These are phyloP conservation scores for Didymodactylos carnosus DNA, from an alignment of 2,888 invertebrate genomes.

Conservation along the genomic window DNA sequence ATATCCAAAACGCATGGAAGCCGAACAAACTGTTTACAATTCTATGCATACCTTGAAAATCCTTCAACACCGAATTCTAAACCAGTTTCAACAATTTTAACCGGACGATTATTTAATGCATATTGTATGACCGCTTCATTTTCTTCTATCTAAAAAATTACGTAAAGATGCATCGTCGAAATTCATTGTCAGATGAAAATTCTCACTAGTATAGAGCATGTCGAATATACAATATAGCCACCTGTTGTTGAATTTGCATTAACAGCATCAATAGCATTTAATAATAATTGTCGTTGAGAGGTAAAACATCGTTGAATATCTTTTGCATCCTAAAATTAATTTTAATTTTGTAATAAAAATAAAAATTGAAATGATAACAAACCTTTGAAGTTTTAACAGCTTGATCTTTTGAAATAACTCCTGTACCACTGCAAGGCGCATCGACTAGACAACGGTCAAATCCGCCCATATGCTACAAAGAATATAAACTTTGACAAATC, in stretches of 20 bases:
- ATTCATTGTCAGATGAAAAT: background rate
- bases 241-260: slow-evolving; percentile 75
- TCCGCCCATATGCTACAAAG: slow-evolving; percentile 52
- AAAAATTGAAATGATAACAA: slow-evolving; percentile 18
- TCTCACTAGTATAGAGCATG: slow-evolving; percentile 66
- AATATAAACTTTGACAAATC: background rate
- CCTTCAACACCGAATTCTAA: slow-evolving; percentile 87
- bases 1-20: slow-evolving; percentile 6
- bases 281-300: slow-evolving; percentile 67
- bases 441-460: slow-evolving; percentile 87
- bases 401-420: slow-evolving; percentile 88
- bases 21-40: slow-evolving; percentile 14
- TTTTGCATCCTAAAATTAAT: slow-evolving; percentile 36
- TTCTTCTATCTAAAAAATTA: slow-evolving; percentile 54
- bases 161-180: background rate
- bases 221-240: slow-evolving; percentile 89
- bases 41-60: slow-evolving; percentile 64
- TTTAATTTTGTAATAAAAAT: background rate
- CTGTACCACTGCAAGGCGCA: slow-evolving; percentile 95
- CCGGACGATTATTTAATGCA: slow-evolving; percentile 65
- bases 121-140: slow-evolving; percentile 94
- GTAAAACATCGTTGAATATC: slow-evolving; percentile 77
- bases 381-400: slow-evolving; percentile 70
- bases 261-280: slow-evolving; percentile 87
- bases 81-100: slow-evolving; percentile 75